Evolutionary conservation across 92 coral and sea anemone species (phyloP), one percentile per base, ranked within the genome.

Genomic region (Zoanthus sansibaricus): DNA sequence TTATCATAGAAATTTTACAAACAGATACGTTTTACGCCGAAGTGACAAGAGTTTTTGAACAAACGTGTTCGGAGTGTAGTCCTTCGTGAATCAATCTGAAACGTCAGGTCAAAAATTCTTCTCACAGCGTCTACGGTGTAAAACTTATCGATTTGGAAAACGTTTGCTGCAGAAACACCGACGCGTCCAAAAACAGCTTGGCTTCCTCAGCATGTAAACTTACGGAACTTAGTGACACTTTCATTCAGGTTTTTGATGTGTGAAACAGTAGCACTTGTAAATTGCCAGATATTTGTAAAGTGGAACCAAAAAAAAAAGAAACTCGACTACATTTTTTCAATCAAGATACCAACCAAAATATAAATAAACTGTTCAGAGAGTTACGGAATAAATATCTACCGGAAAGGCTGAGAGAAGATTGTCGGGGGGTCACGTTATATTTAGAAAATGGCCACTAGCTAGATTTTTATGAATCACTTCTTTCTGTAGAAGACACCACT

Each of bases 381-480:
- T 64, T 45, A 66, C 45, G 37, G 58, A 20, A 31, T n/a, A 69
- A 20, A 37, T 37, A 49, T 12, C 73, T 46, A 25, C 74, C 64
- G 61, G 20, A 67, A 49, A 48, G 66, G 73, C 46, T 80, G 59
- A 64, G 25, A 80, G 75, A n/a, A 20, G 13, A 7, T 30, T 25
- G 75, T 80, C 42, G 42, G 20, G 58, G 45, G 58, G 75, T 64
- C 58, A 47, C 18, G 21, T 74, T 64, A 64, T 66, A 44, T 37
- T 44, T 80, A 80, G 85, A 78, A 66, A 49, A 47, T 64, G 73
- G 44, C 85, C 85, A 21, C 9, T 18, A 76, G 82, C 80, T 6
- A 20, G 51, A 13, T 16, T 33, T 47, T 48, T 21, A 70, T 59
- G 73, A 64, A 20, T 62, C 46, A 66, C 46, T 17, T 33, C 70